These are phyloP conservation scores for Steinernema carpocapsae DNA, from an alignment of 2,888 invertebrate genomes.

Conservation along the genomic window DNA sequence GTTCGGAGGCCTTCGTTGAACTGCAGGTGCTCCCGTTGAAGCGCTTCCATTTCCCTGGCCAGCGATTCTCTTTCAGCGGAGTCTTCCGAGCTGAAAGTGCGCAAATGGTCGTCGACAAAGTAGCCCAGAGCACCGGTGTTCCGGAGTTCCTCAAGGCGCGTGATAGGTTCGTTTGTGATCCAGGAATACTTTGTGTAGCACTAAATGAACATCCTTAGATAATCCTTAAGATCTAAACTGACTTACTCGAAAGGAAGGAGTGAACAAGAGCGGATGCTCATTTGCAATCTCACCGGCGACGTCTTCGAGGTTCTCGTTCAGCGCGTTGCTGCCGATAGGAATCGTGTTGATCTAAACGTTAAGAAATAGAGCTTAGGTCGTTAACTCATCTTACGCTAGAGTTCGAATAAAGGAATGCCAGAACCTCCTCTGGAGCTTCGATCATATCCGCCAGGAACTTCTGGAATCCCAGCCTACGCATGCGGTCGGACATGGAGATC, in stretches of 20 bases:
- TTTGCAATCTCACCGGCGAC: slow-evolving; percentile 38
- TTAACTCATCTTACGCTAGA: slow-evolving; percentile 25
- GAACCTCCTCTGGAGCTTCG: slow-evolving; percentile 44
- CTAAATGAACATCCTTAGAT: not conserved
- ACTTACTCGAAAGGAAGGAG: slow-evolving; percentile 39
- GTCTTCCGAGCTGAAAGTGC: not conserved
- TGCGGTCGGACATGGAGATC: slow-evolving; percentile 32
- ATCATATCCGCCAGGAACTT: slow-evolving; percentile 47
- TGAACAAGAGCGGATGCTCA: slow-evolving; percentile 39
- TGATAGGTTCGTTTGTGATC: not conserved
- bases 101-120: slow-evolving; percentile 12
- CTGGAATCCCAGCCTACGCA: slow-evolving; percentile 51
- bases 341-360: slow-evolving; percentile 42
- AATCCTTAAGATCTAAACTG: not conserved
- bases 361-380: not conserved
- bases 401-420: slow-evolving; percentile 41
- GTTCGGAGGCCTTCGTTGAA: not conserved
- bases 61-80: not conserved
- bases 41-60: not conserved
- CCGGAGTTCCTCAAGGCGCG: not conserved
- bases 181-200: slow-evolving; percentile 1
- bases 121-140: not conserved
- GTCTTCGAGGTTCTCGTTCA: slow-evolving; percentile 42
- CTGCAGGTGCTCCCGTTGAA: no score
- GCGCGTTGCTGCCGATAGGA: slow-evolving; percentile 45